Evolutionary conservation across 2,888 invertebrate species (phyloP).

Genomic region (Crioceris asparagi): DNA sequence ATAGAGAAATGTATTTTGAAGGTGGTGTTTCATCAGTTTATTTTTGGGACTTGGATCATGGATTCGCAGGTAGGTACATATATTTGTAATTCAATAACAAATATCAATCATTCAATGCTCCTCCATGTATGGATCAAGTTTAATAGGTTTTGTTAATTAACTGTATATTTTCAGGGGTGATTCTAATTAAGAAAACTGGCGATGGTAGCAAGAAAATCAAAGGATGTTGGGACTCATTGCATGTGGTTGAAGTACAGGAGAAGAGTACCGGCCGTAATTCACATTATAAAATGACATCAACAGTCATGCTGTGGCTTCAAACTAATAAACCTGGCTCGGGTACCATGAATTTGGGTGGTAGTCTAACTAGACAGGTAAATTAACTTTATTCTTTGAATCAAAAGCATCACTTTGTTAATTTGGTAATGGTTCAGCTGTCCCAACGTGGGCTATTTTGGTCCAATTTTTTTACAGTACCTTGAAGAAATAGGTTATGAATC

Average conservation of each 20-base stretch:
- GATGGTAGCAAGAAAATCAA: slow-evolving; percentile 98
- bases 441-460: no score
- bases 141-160: not conserved
- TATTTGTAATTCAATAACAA: no score
- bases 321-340: slow-evolving; percentile 95
- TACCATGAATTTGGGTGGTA: slow-evolving; percentile 98
- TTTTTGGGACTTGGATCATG: slow-evolving; percentile 97
- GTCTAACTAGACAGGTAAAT: slow-evolving; percentile 90
- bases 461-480: no score
- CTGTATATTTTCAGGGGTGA: slow-evolving; percentile 59
- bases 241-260: slow-evolving; percentile 97
- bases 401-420: no score
- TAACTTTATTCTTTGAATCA: no score
- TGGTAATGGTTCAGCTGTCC: no score
- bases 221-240: slow-evolving; percentile 99
- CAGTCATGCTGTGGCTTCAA: slow-evolving; percentile 98
- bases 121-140: not conserved
- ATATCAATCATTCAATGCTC: not conserved
- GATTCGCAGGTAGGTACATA: slow-evolving; percentile 85
- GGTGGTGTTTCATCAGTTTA: slow-evolving; percentile 99
- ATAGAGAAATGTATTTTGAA: slow-evolving; percentile 98
- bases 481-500: no score
- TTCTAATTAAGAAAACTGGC: slow-evolving; percentile 97
- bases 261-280: slow-evolving; percentile 89
- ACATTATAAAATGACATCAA: slow-evolving; percentile 97